Percentiles rank a stretch among this genome's conserved stretches.
phyloP scores from a whole-genome alignment of 2,113 vertebrate genomes.

The Butorides virescens region DNA sequence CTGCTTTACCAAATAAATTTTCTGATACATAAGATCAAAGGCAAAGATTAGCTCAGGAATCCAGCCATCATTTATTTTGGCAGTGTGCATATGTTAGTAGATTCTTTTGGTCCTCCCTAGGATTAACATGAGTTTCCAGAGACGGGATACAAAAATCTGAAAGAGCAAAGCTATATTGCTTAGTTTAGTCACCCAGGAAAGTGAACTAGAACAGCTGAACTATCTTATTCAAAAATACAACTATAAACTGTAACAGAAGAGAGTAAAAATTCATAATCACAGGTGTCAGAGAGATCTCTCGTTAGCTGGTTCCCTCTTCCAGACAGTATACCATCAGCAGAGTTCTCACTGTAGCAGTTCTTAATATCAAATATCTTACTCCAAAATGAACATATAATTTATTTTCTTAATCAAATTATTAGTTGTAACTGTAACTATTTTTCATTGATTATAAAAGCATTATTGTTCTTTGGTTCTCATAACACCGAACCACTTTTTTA shows the following conservation, averaged over 20 bases:
- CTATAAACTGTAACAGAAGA: not conserved
- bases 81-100: not conserved
- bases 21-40: slow-evolving; percentile 14
- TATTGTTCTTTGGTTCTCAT: not conserved
- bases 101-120: not conserved
- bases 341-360: not conserved
- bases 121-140: not conserved
- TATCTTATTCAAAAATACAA: not conserved
- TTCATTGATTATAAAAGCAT: not conserved
- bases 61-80: not conserved
- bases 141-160: not conserved
- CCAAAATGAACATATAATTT: not conserved
- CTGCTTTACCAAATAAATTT: slow-evolving; percentile 14
- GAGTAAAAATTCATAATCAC: not conserved
- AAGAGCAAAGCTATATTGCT: not conserved
- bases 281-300: not conserved
- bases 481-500: not conserved
- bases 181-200: not conserved
- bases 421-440: not conserved
- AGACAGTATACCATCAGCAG: not conserved
- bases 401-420: not conserved
- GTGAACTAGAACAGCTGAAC: not conserved
- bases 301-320: not conserved
- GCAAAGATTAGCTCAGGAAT: slow-evolving; percentile 29
- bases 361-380: not conserved